Percentiles rank a stretch among this genome's conserved stretches.
Evolutionary conservation across 2,888 invertebrate genomes (phyloP).

Genomic region (Margaritifera margaritifera): DNA sequence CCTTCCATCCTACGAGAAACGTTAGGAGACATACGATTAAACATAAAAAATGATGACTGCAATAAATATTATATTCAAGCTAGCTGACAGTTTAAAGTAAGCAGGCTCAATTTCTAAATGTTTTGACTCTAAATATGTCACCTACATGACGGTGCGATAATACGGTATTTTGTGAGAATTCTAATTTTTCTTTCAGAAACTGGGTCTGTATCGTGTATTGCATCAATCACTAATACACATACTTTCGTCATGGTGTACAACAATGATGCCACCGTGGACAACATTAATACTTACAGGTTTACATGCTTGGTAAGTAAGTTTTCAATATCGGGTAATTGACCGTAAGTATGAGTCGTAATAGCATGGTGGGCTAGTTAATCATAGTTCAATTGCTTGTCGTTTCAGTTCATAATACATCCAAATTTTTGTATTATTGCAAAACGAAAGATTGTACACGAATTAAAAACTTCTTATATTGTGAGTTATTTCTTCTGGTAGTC

Average conservation of each 20-base stretch:
- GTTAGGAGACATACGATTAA: too few species aligned
- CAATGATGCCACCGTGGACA: constrained; percentile 17
- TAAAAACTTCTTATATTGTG: too few species aligned
- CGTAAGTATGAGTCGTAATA: too few species aligned
- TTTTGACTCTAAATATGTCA: neutral
- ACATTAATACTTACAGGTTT: constrained; percentile 14
- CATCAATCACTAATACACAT: constrained; percentile 12
- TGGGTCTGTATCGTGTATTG: constrained; percentile 18
- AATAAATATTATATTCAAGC: too few species aligned
- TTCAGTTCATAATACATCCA: too few species aligned
- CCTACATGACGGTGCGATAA: neutral
- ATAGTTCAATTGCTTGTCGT: too few species aligned
- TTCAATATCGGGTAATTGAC: neutral
- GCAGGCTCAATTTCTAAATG: too few species aligned
- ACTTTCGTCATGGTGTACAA: constrained; percentile 27
- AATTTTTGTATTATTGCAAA: neutral
- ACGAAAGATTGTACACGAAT: too few species aligned
- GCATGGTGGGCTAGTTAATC: neutral
- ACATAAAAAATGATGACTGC: too few species aligned
- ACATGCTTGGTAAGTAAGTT: constrained; percentile 25
- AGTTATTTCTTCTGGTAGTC: too few species aligned
- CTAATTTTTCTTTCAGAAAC: constrained; percentile 9
- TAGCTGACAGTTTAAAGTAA: too few species aligned
- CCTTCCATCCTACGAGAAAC: too few species aligned
- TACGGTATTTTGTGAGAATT: neutral